These are phyloP conservation scores for Hemichromis elongatus DNA, from an alignment of 2,113 vertebrate species.

Conservation along the genomic window DNA sequence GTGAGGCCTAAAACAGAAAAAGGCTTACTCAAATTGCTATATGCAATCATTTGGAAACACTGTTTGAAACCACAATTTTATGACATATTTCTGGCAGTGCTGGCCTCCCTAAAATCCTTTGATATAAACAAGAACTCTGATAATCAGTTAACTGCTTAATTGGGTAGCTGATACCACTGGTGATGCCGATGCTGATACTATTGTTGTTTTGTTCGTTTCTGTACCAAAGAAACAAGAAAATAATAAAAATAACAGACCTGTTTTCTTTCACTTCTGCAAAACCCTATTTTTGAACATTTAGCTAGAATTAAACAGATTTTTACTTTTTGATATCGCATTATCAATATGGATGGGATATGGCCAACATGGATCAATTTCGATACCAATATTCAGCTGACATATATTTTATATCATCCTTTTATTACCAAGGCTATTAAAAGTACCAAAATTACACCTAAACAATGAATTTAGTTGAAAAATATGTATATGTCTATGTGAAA, in stretches of 20 bases:
- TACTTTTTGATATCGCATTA: neutral
- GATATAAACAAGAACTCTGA: neutral
- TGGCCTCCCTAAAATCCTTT: neutral
- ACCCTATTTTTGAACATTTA: too few relatives aligned
- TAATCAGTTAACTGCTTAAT: neutral
- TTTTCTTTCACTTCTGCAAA: neutral
- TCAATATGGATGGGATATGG: neutral
- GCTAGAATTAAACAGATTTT: neutral
- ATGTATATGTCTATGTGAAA: neutral
- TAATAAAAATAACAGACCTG: neutral
- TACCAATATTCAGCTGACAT: neutral
- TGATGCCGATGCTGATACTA: neutral
- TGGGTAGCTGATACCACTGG: neutral
- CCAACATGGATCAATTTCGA: neutral
- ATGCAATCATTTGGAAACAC: neutral
- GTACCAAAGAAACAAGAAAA: neutral
- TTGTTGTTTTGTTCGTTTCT: neutral
- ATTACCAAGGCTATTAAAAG: neutral
- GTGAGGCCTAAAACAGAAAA: constrained; percentile 76
- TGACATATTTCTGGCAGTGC: neutral
- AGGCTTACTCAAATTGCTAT: neutral
- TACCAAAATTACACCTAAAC: neutral
- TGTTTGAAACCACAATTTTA: neutral
- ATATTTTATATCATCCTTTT: neutral
- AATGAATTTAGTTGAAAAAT: neutral